Evolutionary conservation across 2,113 vertebrate genomes (phyloP).

Genomic region (Microcebus tavaratra): DNA sequence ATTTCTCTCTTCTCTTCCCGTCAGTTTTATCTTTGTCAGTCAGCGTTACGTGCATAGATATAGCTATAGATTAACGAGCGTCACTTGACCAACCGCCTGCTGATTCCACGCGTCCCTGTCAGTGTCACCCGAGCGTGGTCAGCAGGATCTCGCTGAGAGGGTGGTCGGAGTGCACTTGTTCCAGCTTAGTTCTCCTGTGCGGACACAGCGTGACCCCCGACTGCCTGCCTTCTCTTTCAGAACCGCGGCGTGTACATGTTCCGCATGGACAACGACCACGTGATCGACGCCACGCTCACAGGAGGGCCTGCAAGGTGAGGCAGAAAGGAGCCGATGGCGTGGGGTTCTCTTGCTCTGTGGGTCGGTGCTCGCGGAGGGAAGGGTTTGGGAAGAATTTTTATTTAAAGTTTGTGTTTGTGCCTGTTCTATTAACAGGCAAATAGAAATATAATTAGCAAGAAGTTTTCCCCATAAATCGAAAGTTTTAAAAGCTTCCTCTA

Average conservation of each 20-base stretch:
- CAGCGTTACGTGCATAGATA: fast-evolving
- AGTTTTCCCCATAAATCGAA: fast-evolving
- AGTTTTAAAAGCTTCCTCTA: neutral
- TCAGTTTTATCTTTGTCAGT: fast-evolving
- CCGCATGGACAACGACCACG: conserved; percentile 96
- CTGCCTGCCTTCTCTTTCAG: conserved; percentile 77
- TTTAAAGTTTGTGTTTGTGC: fast-evolving
- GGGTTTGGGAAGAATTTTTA: too few relatives aligned
- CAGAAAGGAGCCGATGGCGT: fast-evolving
- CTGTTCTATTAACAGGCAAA: neutral
- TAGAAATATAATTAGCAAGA: neutral
- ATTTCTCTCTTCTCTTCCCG: fast-evolving
- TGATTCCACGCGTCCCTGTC: fast-evolving
- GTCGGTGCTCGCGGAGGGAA: neutral
- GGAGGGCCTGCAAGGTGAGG: conserved; percentile 96
- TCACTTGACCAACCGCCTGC: neutral
- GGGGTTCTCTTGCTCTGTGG: fast-evolving
- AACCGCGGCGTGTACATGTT: conserved; percentile 99
- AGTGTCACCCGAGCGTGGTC: fast-evolving
- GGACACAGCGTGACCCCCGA: fast-evolving
- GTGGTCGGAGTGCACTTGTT: fast-evolving
- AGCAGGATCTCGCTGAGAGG: too few relatives aligned
- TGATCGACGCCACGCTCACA: conserved; percentile 97
- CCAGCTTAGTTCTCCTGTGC: fast-evolving
- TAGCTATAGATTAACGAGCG: fast-evolving